Evolutionary conservation across 1,140 invertebrate species (phyloP).

Genomic region (Drosophila rhopaloa): DNA sequence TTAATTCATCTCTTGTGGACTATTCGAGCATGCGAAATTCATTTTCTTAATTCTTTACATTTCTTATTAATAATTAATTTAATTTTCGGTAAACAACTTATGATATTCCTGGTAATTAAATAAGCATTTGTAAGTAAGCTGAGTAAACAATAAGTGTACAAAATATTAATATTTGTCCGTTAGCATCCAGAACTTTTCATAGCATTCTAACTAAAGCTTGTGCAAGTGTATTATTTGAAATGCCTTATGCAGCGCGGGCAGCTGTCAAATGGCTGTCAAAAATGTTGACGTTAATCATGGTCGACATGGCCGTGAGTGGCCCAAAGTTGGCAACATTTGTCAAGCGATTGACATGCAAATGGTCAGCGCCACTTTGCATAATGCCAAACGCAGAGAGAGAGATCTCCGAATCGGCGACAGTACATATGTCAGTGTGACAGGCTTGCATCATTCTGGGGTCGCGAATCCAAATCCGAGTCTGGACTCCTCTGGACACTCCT

Average conservation of each 20-base stretch:
- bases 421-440: constrained; percentile 81
- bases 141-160: no score
- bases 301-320: constrained; percentile 69
- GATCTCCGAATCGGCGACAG: constrained; percentile 43
- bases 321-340: constrained; percentile 81
- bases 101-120: no score
- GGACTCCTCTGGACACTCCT: not conserved
- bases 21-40: no score
- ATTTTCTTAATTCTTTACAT: no score
- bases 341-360: constrained; percentile 82
- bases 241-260: constrained; percentile 53
- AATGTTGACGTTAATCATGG: constrained; percentile 73
- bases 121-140: no score
- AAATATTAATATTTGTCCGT: no score
- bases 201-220: no score
- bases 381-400: constrained; percentile 21
- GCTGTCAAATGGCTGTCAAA: constrained; percentile 78
- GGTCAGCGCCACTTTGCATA: constrained; percentile 75
- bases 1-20: no score
- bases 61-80: no score
- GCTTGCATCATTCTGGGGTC: constrained; percentile 55
- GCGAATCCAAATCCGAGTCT: not conserved
- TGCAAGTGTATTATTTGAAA: constrained; percentile 44
- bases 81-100: no score
- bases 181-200: no score